A percentile compares a stretch with the other conserved stretches of the same genome.
Evolutionary conservation across 1,140 invertebrate species (phyloP).

Genomic region (Temnothorax curvispinosus): DNA sequence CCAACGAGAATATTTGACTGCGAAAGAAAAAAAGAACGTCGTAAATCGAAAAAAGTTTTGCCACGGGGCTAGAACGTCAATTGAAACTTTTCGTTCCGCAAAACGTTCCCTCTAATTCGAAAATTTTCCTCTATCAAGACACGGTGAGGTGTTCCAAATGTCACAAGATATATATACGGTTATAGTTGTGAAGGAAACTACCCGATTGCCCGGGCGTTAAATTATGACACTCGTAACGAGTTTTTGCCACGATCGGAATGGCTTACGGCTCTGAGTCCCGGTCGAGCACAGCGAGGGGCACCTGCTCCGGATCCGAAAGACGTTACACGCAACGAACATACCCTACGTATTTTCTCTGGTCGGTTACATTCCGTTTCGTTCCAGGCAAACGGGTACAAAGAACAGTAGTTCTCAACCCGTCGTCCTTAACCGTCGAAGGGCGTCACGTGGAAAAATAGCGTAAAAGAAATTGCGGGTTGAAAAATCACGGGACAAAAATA

Average conservation of each 20-base stretch:
- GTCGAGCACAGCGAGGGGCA: slow-evolving; percentile 59
- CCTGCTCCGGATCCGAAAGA: slow-evolving; percentile 68
- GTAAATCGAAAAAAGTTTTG: background rate
- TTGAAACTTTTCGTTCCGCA: background rate
- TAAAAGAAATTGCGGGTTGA: background rate
- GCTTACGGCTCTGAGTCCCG: slow-evolving; percentile 43
- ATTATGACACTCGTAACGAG: slow-evolving; percentile 39
- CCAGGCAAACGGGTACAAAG: slow-evolving; percentile 71
- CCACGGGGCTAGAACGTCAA: background rate
- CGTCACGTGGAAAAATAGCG: background rate
- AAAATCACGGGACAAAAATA: background rate
- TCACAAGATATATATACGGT: background rate
- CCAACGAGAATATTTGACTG: background rate
- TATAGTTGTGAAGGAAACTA: slow-evolving; percentile 5
- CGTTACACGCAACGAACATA: slow-evolving; percentile 69
- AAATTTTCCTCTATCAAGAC: background rate
- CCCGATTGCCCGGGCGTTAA: slow-evolving; percentile 30
- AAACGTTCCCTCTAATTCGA: background rate
- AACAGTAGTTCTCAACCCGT: slow-evolving; percentile 71
- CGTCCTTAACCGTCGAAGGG: background rate
- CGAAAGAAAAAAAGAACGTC: background rate
- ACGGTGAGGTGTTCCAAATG: background rate
- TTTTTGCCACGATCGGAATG: slow-evolving; percentile 50
- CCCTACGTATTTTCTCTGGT: slow-evolving; percentile 69
- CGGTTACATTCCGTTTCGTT: slow-evolving; percentile 75